phyloP scores from a whole-genome alignment of 1,140 invertebrate species.

The Neodiprion lecontei region DNA sequence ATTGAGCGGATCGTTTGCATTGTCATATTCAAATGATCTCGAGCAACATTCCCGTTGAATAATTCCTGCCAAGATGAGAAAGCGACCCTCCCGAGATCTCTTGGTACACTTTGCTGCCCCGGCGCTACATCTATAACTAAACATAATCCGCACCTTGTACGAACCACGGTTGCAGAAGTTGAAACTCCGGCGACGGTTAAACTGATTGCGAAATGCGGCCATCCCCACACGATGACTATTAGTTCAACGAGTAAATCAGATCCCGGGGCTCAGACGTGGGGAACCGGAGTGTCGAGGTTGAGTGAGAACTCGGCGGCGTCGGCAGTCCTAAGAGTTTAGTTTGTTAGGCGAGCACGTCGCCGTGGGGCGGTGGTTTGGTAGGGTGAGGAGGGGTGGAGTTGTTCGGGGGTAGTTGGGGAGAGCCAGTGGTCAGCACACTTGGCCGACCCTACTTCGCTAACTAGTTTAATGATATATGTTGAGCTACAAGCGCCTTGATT shows the following conservation, averaged over 20 bases:
- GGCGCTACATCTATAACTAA: no score
- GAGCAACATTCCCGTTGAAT: no score
- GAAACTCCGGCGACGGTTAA: neutral
- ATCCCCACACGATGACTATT: neutral
- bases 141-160: no score
- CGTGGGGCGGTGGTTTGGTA: slow-evolving; percentile 32
- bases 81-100: no score
- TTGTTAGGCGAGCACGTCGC: slow-evolving; percentile 55
- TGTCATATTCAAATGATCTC: no score
- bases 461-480: slow-evolving; percentile 66
- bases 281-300: slow-evolving; percentile 24
- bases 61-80: no score
- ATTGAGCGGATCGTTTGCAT: no score
- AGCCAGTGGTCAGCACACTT: slow-evolving; percentile 63
- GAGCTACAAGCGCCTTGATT: slow-evolving; percentile 64
- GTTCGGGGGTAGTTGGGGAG: slow-evolving; percentile 23
- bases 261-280: neutral
- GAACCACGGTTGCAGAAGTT: neutral
- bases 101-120: no score
- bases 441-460: slow-evolving; percentile 64
- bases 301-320: slow-evolving; percentile 46
- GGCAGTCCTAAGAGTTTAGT: slow-evolving; percentile 56
- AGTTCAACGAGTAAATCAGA: neutral
- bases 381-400: slow-evolving; percentile 17
- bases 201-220: neutral